Conservation (phyloP, 2,888 invertebrate species). For the Drosophila formosana region DNA sequence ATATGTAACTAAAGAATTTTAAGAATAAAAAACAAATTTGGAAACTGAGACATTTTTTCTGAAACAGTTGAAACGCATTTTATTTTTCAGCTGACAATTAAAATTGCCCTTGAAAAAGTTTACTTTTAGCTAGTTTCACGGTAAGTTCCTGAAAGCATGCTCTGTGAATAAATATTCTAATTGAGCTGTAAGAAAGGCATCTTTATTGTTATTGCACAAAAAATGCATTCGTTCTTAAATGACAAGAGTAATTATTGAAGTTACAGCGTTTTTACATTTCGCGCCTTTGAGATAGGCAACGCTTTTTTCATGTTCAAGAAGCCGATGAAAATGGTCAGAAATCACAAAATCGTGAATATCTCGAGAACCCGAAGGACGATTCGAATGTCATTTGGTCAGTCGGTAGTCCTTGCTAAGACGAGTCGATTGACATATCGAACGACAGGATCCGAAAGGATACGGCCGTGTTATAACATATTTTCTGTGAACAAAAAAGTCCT, state of each 20-base stretch:
- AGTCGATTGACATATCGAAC: not conserved
- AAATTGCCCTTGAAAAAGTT: not conserved
- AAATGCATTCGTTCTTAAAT: too few relatives aligned
- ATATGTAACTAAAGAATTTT: not conserved
- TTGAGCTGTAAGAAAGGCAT: not conserved
- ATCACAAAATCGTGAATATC: not conserved
- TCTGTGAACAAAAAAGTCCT: not conserved
- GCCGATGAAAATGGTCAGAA: not conserved
- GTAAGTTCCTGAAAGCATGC: not conserved
- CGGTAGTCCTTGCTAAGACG: not conserved
- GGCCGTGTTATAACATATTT: not conserved
- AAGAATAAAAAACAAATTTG: not conserved
- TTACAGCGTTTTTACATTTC: not conserved
- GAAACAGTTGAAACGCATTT: too few relatives aligned
- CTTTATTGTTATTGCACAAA: not conserved
- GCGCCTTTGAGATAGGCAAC: not conserved
- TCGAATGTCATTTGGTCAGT: not conserved
- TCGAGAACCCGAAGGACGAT: not conserved
- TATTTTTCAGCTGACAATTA: too few relatives aligned
- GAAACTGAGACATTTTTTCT: not conserved
- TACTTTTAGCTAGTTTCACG: not conserved
- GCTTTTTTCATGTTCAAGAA: not conserved
- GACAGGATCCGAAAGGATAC: not conserved
- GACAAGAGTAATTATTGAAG: not conserved
- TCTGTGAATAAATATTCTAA: not conserved